A percentile compares a stretch with the other conserved stretches of the same genome.
phyloP scores from a whole-genome alignment of 1,140 invertebrate genomes.

The Plectus sambesii region DNA sequence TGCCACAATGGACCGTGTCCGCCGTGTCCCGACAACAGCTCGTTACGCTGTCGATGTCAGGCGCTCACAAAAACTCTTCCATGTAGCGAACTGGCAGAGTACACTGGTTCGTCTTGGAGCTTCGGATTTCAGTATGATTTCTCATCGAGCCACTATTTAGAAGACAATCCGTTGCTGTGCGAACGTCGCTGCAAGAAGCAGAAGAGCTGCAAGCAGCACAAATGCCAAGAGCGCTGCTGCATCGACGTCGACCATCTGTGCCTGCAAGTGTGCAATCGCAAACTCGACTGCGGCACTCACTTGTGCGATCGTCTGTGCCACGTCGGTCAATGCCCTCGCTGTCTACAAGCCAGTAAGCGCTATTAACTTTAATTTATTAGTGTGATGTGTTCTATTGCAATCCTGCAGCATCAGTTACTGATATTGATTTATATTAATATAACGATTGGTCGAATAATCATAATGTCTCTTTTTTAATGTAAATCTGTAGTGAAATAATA shows the following conservation, averaged over 20 bases:
- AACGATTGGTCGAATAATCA: slow-evolving; percentile 7
- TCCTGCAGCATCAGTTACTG: too few relatives aligned
- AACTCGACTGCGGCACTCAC: slow-evolving; percentile 63
- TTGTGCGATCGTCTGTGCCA: slow-evolving; percentile 78
- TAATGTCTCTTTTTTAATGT: slow-evolving; percentile 6
- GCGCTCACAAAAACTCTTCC: slow-evolving; percentile 17
- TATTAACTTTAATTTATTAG: slow-evolving; percentile 11
- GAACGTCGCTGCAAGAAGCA: slow-evolving; percentile 78
- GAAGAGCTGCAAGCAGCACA: slow-evolving; percentile 70
- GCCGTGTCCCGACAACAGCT: slow-evolving; percentile 63
- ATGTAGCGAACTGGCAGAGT: slow-evolving; percentile 15
- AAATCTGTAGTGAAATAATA: not conserved
- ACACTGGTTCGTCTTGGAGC: slow-evolving; percentile 9
- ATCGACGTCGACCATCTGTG: slow-evolving; percentile 73
- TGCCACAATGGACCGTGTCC: slow-evolving; percentile 76
- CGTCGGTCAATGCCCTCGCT: slow-evolving; percentile 69
- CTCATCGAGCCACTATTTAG: slow-evolving; percentile 37
- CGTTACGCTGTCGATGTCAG: slow-evolving; percentile 78
- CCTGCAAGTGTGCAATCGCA: slow-evolving; percentile 59
- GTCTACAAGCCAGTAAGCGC: slow-evolving; percentile 63
- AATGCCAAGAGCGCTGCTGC: slow-evolving; percentile 64
- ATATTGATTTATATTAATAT: too few relatives aligned
- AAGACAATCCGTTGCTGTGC: slow-evolving; percentile 58
- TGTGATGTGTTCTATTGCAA: slow-evolving; percentile 5
- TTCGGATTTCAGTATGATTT: not conserved